A percentile compares a stretch with the other conserved stretches of the same genome.
Conservation (phyloP, 2,888 invertebrate genomes). For the Erynnis tages region DNA sequence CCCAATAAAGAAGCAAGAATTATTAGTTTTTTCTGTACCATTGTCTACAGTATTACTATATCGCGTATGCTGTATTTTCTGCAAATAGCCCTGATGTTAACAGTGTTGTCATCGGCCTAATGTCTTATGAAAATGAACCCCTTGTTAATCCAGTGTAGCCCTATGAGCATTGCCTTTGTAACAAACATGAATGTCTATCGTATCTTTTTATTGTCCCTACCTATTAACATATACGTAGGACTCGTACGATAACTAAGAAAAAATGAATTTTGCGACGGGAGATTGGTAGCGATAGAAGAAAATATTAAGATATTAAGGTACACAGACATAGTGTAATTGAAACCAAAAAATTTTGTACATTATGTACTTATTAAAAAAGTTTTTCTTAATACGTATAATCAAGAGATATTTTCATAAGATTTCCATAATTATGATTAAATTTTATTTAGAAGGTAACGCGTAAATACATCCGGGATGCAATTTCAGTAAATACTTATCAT, state of each 20-base stretch:
- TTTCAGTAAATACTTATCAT: no score
- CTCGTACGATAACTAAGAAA: slow-evolving; percentile 57
- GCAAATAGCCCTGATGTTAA: slow-evolving; percentile 17
- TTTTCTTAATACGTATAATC: no score
- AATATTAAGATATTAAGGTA: no score
- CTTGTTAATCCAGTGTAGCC: slow-evolving; percentile 29
- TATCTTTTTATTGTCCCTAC: slow-evolving; percentile 58
- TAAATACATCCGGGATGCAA: no score
- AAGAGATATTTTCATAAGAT: no score
- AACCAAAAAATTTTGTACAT: no score
- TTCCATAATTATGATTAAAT: no score
- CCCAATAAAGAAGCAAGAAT: slow-evolving; percentile 22
- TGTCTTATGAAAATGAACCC: slow-evolving; percentile 24
- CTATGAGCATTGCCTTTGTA: slow-evolving; percentile 34
- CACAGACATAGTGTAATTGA: no score
- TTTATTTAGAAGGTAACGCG: no score
- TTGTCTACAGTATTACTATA: slow-evolving; percentile 4
- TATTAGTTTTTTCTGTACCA: slow-evolving; percentile 17
- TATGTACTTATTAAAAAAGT: no score
- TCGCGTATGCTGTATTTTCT: slow-evolving; percentile 18
- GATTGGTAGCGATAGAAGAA: slow-evolving; percentile 18
- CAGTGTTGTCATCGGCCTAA: slow-evolving; percentile 22
- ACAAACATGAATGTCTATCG: slow-evolving; percentile 40
- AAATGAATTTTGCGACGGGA: slow-evolving; percentile 51
- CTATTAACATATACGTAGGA: slow-evolving; percentile 51